A percentile compares a stretch with the other conserved stretches of the same genome.
These are phyloP conservation scores for Mamestra brassicae DNA, from an alignment of 2,888 invertebrate species.

Conservation along the genomic window DNA sequence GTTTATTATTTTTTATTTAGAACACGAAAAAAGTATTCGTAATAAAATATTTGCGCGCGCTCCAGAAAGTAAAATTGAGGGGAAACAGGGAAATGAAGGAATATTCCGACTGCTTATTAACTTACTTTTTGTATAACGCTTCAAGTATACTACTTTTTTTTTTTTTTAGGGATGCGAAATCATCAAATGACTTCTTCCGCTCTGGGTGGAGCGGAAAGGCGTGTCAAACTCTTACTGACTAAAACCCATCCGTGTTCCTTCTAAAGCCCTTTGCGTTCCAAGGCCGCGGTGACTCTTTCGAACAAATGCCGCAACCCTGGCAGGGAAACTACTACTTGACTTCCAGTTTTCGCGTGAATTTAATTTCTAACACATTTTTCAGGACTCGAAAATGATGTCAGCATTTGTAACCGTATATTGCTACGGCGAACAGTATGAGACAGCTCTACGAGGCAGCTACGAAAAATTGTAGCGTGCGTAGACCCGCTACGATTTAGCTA, in stretches of 20 bases:
- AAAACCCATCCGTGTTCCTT: too few species aligned
- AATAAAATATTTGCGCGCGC: slow-evolving; percentile 61
- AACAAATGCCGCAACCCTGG: too few species aligned
- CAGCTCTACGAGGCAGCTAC: slow-evolving; percentile 55
- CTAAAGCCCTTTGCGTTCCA: too few species aligned
- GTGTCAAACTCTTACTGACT: too few species aligned
- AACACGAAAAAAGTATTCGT: slow-evolving; percentile 65
- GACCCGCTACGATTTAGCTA: slow-evolving; percentile 58
- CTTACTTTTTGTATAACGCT: slow-evolving; percentile 41
- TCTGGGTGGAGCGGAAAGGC: too few species aligned
- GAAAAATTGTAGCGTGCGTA: slow-evolving; percentile 58
- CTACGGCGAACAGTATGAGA: slow-evolving; percentile 17
- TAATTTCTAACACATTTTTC: slow-evolving; percentile 25
- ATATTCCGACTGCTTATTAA: slow-evolving; percentile 48
- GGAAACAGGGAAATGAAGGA: slow-evolving; percentile 42
- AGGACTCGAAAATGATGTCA: slow-evolving; percentile 16
- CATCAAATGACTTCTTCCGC: too few species aligned
- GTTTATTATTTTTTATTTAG: slow-evolving; percentile 76
- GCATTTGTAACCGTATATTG: slow-evolving; percentile 28
- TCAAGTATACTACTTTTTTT: slow-evolving; percentile 16
- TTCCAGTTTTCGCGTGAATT: slow-evolving; percentile 5
- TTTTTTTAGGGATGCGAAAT: too few species aligned
- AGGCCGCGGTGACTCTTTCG: too few species aligned
- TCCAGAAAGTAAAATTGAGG: slow-evolving; percentile 65
- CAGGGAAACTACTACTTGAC: neutral